phyloP scores from a whole-genome alignment of 1,140 invertebrate genomes.

The Tetramorium simillimum region DNA sequence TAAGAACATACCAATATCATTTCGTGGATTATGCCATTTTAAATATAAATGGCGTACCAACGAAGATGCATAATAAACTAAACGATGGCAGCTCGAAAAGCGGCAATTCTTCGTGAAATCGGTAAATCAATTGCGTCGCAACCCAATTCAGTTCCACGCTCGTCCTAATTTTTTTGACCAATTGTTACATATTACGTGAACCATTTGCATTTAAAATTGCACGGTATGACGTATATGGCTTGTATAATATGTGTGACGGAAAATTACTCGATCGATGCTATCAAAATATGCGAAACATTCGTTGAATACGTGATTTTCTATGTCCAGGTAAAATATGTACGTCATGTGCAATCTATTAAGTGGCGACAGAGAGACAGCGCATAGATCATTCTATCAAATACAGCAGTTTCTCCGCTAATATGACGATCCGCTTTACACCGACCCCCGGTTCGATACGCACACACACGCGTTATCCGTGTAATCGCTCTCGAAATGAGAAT shows the following conservation, averaged over 20 bases:
- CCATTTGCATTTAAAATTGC: background rate
- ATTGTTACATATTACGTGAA: background rate
- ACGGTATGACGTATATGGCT: background rate
- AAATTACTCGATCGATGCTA: background rate
- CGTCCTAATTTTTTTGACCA: background rate
- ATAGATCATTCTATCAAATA: constrained; percentile 48
- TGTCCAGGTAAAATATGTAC: background rate
- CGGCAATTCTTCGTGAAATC: background rate
- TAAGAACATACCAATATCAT: background rate
- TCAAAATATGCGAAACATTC: constrained; percentile 27
- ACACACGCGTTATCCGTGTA: background rate
- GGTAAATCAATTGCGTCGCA: background rate
- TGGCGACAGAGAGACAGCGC: constrained; percentile 3
- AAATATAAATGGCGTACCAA: background rate
- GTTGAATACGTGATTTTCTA: constrained; percentile 41
- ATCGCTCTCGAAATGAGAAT: constrained; percentile 10
- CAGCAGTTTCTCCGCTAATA: constrained; percentile 36
- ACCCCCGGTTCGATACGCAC: background rate
- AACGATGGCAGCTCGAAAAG: background rate
- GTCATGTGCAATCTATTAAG: constrained; percentile 35
- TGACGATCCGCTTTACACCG: constrained; percentile 21
- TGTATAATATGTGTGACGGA: background rate
- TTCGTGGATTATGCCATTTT: background rate
- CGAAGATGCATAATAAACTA: background rate
- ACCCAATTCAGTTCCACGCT: background rate